Conservation (phyloP, 2,797 vertebrate genomes). For the Onychomys leucogaster region DNA sequence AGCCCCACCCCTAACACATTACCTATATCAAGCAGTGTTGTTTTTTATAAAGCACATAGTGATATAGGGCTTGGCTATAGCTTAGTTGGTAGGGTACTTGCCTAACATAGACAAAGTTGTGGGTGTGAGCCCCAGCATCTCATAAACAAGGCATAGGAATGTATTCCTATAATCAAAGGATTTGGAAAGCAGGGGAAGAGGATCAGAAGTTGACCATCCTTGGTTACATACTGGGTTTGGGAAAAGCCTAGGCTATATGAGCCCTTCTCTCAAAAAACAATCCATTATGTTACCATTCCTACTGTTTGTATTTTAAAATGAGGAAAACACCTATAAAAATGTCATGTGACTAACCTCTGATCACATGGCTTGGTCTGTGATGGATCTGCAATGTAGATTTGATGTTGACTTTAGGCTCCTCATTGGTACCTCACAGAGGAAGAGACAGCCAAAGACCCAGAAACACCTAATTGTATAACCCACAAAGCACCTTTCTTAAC, state of each 20-base stretch:
- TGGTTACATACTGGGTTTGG: background rate
- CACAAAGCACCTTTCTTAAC: background rate
- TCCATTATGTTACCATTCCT: no score
- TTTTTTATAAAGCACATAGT: background rate
- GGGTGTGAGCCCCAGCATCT: background rate
- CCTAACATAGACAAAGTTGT: background rate
- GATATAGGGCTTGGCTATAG: background rate
- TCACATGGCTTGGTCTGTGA: no score
- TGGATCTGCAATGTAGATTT: no score
- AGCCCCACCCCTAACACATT: background rate
- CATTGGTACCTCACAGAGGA: fast-evolving
- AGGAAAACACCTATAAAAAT: background rate
- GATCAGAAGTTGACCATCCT: background rate
- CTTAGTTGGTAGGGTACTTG: background rate
- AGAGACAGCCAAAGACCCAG: background rate
- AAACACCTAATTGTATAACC: background rate
- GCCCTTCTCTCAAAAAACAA: background rate
- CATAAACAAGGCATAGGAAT: background rate
- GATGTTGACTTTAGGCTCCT: background rate
- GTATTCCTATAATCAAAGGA: background rate
- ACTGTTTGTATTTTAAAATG: background rate
- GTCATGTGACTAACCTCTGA: background rate
- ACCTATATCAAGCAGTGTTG: background rate
- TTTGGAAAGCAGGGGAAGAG: background rate
- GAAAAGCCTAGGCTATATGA: background rate